Evolutionary conservation across 2,113 vertebrate species (phyloP).

Genomic region (Haemorhous mexicanus): DNA sequence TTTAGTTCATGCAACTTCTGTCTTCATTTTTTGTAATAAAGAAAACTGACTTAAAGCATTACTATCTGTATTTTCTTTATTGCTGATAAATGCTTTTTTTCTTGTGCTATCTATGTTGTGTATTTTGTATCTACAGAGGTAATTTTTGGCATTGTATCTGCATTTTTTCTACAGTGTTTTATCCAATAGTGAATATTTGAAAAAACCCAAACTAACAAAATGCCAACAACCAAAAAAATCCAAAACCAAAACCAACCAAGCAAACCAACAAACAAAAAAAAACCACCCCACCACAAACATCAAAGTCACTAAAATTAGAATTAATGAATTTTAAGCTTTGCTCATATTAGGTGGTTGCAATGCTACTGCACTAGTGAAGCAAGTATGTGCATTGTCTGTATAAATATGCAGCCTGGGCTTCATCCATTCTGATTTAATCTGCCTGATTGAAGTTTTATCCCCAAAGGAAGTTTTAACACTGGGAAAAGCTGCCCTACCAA

Average conservation of each 20-base stretch:
- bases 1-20: conserved; percentile 53
- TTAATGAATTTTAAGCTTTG: neutral
- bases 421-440: neutral
- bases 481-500: neutral
- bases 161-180: neutral
- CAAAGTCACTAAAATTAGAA: neutral
- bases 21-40: conserved; percentile 76
- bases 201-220: neutral
- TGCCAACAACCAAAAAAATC: no score
- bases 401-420: neutral
- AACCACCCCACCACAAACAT: neutral
- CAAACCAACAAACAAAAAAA: neutral
- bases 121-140: neutral
- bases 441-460: neutral
- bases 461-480: neutral
- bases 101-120: neutral
- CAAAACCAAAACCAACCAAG: neutral
- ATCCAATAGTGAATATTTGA: neutral
- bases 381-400: neutral
- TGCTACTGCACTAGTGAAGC: neutral
- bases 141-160: neutral
- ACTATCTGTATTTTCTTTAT: conserved; percentile 72
- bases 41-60: conserved; percentile 67
- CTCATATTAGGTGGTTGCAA: neutral
- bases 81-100: conserved; percentile 38